These are phyloP conservation scores for Distichodus sexfasciatus DNA, from an alignment of 2,797 vertebrate species.

Conservation along the genomic window DNA sequence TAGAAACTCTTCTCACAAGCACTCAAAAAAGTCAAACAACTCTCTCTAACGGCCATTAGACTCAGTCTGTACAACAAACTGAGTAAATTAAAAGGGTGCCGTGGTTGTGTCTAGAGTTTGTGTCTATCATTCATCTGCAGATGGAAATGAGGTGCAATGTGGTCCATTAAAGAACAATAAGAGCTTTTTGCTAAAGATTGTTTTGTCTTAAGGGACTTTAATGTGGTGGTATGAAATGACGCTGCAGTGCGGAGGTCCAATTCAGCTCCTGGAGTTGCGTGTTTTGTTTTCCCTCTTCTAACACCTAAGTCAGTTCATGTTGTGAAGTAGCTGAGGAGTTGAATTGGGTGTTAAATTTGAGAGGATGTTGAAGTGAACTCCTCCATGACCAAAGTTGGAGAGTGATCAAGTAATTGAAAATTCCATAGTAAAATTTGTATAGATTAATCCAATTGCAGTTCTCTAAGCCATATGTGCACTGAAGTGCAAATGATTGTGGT, in stretches of 20 bases:
- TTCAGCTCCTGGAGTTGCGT: too few species aligned
- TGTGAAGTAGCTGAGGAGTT: too few species aligned
- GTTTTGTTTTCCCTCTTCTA: too few species aligned
- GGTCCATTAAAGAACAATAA: constrained; percentile 20
- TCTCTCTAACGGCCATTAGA: constrained; percentile 36
- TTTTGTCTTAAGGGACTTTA: neutral
- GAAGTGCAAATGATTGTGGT: too few species aligned
- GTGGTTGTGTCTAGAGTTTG: constrained; percentile 37
- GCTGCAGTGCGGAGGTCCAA: neutral
- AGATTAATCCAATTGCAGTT: too few species aligned
- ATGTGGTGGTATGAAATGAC: constrained; percentile 4
- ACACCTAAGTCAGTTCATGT: too few species aligned
- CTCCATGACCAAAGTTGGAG: too few species aligned
- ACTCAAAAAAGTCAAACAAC: constrained; percentile 38
- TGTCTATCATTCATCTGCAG: constrained; percentile 33
- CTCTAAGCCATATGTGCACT: too few species aligned
- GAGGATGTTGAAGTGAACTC: too few species aligned
- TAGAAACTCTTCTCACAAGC: constrained; percentile 28
- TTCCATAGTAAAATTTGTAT: too few species aligned
- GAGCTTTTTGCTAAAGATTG: neutral
- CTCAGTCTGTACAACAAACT: neutral
- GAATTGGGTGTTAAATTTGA: too few species aligned
- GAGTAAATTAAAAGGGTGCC: constrained; percentile 26
- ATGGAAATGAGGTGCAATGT: constrained; percentile 8
- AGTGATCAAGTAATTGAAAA: too few species aligned